These are phyloP conservation scores for Mesoligia furuncula DNA, from an alignment of 2,888 invertebrate species.

Conservation along the genomic window DNA sequence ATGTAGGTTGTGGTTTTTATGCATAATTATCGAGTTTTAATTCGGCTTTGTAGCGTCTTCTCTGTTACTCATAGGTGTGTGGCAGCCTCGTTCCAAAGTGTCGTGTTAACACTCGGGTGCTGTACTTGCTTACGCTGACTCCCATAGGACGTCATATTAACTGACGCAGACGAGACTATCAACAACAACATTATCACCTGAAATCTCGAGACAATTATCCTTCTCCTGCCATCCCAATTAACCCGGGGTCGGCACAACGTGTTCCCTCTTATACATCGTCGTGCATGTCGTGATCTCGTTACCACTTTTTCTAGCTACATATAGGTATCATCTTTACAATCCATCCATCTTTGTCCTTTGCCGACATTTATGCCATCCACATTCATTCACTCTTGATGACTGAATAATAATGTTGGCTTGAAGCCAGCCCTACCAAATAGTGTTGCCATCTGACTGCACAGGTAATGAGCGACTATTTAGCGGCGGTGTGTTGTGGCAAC, in stretches of 20 bases:
- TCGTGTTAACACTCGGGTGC: not conserved
- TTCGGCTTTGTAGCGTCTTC: not conserved
- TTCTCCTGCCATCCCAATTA: not conserved
- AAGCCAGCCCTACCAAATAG: not conserved
- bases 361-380: not conserved
- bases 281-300: not conserved
- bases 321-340: not conserved
- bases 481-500: constrained; percentile 17
- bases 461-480: not conserved
- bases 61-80: not conserved
- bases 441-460: constrained; percentile 6
- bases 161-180: not conserved
- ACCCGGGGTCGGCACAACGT: not conserved
- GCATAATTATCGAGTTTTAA: not conserved
- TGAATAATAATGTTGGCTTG: not conserved
- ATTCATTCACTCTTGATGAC: constrained; percentile 1
- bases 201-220: not conserved
- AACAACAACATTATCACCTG: not conserved
- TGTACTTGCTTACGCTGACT: not conserved
- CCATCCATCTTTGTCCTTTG: not conserved
- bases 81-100: not conserved
- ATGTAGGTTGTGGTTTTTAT: not conserved
- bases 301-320: too few species aligned
- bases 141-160: not conserved
- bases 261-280: not conserved